These are phyloP conservation scores for Paramormyrops kingsleyae DNA, from an alignment of 2,113 vertebrate species.

Conservation along the genomic window DNA sequence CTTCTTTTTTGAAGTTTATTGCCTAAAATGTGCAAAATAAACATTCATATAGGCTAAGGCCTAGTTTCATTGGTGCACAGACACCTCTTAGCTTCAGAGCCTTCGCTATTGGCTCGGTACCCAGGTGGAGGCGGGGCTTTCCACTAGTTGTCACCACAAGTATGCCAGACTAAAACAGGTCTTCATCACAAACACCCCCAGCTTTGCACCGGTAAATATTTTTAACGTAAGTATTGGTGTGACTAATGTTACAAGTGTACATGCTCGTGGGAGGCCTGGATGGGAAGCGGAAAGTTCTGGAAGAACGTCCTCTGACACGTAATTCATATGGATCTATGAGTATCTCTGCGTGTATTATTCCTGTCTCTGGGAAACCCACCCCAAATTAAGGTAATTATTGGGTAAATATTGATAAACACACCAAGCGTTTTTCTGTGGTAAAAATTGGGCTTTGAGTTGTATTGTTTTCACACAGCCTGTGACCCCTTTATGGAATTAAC, in stretches of 20 bases:
- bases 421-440: neutral
- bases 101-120: neutral
- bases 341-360: neutral
- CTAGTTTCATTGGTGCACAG: slow-evolving; percentile 34
- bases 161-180: neutral
- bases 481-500: neutral
- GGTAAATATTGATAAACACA: neutral
- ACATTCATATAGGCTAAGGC: neutral
- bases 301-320: neutral
- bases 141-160: slow-evolving; percentile 21
- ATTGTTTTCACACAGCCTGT: neutral
- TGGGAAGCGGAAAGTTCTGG: neutral
- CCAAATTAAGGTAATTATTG: slow-evolving; percentile 1
- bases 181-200: neutral
- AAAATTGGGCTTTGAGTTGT: neutral
- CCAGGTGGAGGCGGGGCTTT: slow-evolving; percentile 40
- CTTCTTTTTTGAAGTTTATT: neutral
- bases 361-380: neutral
- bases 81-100: slow-evolving; percentile 39
- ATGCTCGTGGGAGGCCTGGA: neutral
- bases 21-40: neutral
- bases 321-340: neutral
- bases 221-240: neutral
- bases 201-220: neutral
- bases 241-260: neutral